Conservation (phyloP, 2,113 vertebrate species). For the Micronisus gabar region DNA sequence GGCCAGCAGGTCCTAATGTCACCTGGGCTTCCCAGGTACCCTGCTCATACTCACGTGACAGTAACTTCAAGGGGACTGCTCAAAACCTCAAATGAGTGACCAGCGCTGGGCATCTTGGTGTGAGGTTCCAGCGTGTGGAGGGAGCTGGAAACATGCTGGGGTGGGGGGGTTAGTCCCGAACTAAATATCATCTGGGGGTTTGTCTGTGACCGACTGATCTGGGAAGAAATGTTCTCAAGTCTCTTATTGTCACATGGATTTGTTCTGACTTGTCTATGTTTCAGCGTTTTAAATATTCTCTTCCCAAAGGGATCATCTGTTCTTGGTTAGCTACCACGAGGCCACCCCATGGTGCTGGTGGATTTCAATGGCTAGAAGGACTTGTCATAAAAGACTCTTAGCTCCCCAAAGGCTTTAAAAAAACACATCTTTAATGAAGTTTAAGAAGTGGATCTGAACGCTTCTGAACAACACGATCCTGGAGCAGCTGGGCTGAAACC, state of each 20-base stretch:
- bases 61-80: neutral
- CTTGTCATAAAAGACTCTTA: neutral
- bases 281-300: neutral
- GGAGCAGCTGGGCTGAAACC: constrained; percentile 11
- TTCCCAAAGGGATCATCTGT: constrained; percentile 29
- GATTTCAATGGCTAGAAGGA: constrained; percentile 8
- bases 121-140: neutral
- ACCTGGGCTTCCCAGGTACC: neutral
- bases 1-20: neutral
- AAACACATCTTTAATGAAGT: neutral
- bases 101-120: neutral
- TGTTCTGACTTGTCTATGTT: neutral
- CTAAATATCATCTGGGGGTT: neutral
- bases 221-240: neutral
- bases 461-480: neutral
- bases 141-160: neutral
- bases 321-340: constrained; percentile 35
- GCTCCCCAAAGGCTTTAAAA: constrained; percentile 8
- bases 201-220: neutral
- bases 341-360: neutral
- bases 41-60: neutral
- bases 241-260: neutral
- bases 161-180: neutral
- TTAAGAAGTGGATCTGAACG: neutral
- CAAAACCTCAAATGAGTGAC: neutral